Conservation (phyloP, 2,113 vertebrate species). For the Myotis yumanensis region DNA sequence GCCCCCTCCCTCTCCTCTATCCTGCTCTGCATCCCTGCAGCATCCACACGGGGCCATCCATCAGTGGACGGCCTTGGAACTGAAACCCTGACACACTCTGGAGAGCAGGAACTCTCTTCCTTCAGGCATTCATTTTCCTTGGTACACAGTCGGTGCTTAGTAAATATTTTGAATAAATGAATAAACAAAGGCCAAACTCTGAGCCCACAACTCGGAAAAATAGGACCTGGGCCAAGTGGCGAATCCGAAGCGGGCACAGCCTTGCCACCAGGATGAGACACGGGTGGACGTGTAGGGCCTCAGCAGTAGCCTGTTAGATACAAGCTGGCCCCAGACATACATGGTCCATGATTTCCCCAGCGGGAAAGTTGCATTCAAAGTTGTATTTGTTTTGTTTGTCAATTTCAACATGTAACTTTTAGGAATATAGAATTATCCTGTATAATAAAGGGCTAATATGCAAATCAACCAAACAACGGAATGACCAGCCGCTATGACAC, state of each 20-base stretch:
- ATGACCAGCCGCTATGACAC: fast-evolving
- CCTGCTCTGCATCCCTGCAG: neutral
- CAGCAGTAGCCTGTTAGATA: fast-evolving
- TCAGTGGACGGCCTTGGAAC: neutral
- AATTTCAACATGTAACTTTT: neutral
- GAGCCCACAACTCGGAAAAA: neutral
- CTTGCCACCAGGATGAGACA: neutral
- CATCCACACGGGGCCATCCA: neutral
- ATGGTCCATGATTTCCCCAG: neutral
- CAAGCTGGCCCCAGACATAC: neutral
- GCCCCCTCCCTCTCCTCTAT: neutral
- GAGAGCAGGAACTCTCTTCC: neutral
- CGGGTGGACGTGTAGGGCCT: fast-evolving
- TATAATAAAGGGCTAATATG: too few species aligned
- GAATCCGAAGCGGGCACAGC: neutral
- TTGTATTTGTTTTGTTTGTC: neutral
- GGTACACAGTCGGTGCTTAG: neutral
- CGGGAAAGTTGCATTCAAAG: neutral
- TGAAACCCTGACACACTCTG: neutral
- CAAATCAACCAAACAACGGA: too few species aligned
- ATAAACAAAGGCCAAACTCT: neutral
- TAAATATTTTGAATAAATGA: neutral
- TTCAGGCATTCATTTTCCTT: neutral
- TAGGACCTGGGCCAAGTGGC: neutral
- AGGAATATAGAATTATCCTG: neutral